These are phyloP conservation scores for Neoaliturus tenellus DNA, from an alignment of 2,888 invertebrate species.

Conservation along the genomic window DNA sequence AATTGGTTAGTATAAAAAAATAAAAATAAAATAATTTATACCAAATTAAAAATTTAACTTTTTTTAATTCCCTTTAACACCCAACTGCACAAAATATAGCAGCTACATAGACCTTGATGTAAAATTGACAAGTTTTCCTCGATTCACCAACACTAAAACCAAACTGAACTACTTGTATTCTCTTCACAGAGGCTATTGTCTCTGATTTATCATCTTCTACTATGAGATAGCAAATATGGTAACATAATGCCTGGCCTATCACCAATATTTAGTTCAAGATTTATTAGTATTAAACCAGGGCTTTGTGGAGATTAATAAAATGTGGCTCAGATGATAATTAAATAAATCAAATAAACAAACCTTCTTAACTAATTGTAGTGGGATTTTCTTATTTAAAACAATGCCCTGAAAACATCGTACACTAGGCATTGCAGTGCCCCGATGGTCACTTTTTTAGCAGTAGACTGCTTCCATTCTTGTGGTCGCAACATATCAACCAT, in stretches of 20 bases:
- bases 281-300: background rate
- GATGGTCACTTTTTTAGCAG: slow-evolving; percentile 51
- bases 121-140: too few species aligned
- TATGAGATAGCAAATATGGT: background rate
- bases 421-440: background rate
- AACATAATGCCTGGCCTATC: background rate
- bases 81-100: too few species aligned
- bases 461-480: slow-evolving; percentile 68
- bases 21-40: too few species aligned
- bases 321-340: background rate
- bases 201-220: background rate
- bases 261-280: background rate
- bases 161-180: too few species aligned
- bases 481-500: slow-evolving; percentile 70
- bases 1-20: too few species aligned
- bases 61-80: too few species aligned
- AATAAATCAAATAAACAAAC: background rate
- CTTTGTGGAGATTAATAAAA: background rate
- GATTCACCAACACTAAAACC: too few species aligned
- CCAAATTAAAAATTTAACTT: too few species aligned
- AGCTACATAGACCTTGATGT: too few species aligned
- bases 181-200: too few species aligned
- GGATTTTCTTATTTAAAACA: background rate
- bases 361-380: background rate
- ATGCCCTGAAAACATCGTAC: background rate